These are phyloP conservation scores for Eupithecia insigniata DNA, from an alignment of 2,888 invertebrate species.

Conservation along the genomic window DNA sequence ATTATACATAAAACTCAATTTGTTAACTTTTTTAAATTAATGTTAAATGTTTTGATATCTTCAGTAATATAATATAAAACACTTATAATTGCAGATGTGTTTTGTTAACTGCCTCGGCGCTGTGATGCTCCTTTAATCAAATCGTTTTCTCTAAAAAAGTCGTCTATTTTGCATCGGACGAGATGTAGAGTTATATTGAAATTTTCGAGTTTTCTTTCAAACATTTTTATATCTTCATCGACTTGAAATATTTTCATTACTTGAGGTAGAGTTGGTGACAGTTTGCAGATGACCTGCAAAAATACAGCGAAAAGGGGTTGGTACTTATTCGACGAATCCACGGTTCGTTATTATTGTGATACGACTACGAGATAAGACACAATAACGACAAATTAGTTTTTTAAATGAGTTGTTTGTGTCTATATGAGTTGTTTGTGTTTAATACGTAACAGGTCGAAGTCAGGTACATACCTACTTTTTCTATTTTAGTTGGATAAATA, in stretches of 20 bases:
- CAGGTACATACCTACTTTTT: too few relatives aligned
- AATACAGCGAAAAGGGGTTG: not conserved
- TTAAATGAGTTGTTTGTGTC: too few relatives aligned
- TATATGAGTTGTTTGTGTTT: too few relatives aligned
- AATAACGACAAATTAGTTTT: too few relatives aligned
- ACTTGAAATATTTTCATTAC: slow-evolving; percentile 78
- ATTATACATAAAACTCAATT: not conserved
- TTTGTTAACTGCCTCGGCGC: slow-evolving; percentile 26
- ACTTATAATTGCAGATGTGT: not conserved
- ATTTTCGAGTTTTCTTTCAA: slow-evolving; percentile 65
- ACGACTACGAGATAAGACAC: too few relatives aligned
- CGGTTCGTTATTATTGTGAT: too few relatives aligned
- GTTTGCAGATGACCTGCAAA: slow-evolving; percentile 86
- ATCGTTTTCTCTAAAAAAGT: slow-evolving; percentile 84
- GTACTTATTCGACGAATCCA: not conserved
- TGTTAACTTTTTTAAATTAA: too few relatives aligned
- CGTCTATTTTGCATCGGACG: slow-evolving; percentile 85
- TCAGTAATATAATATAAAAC: not conserved
- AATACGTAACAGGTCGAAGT: too few relatives aligned
- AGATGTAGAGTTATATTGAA: slow-evolving; percentile 82
- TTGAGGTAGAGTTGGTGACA: slow-evolving; percentile 86
- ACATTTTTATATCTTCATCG: slow-evolving; percentile 67
- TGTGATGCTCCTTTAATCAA: slow-evolving; percentile 55
- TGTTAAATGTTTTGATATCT: not conserved
- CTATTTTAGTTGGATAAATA: too few relatives aligned